A percentile compares a stretch with the other conserved stretches of the same genome.
phyloP scores from a whole-genome alignment of 1,140 invertebrate species.

The Drosophila lacteicornis region DNA sequence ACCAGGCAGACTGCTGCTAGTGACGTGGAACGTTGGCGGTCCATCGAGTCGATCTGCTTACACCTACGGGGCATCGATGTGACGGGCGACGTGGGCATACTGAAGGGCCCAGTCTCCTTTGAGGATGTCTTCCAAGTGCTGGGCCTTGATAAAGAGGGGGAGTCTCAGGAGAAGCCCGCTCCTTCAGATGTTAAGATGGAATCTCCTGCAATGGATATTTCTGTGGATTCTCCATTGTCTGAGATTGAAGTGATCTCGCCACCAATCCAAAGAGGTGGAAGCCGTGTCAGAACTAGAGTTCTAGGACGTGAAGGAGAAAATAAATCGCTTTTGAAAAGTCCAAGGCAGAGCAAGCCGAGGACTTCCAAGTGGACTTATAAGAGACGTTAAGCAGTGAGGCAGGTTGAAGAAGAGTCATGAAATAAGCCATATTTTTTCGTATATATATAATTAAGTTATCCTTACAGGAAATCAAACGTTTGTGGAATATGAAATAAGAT shows the following conservation, averaged over 20 bases:
- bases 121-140: slow-evolving; percentile 7
- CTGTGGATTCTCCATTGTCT: neutral
- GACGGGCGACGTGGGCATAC: neutral
- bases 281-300: neutral
- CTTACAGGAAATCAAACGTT: neutral
- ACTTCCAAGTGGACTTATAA: neutral
- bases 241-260: neutral
- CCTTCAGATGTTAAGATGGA: neutral
- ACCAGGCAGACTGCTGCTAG: neutral
- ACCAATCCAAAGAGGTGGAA: neutral
- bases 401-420: no score
- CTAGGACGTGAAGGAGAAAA: no score
- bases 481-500: neutral
- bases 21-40: neutral
- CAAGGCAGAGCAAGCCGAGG: neutral
- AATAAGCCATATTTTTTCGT: neutral
- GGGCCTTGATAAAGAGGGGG: slow-evolving; percentile 1
- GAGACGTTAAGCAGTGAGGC: neutral
- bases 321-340: no score
- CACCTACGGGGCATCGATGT: neutral
- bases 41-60: slow-evolving; percentile 7
- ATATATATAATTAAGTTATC: neutral
- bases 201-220: neutral
- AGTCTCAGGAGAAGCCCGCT: neutral
- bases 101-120: slow-evolving; percentile 2